Evolutionary conservation across 2,113 vertebrate species (phyloP).

Genomic region (Bostrychus sinensis): DNA sequence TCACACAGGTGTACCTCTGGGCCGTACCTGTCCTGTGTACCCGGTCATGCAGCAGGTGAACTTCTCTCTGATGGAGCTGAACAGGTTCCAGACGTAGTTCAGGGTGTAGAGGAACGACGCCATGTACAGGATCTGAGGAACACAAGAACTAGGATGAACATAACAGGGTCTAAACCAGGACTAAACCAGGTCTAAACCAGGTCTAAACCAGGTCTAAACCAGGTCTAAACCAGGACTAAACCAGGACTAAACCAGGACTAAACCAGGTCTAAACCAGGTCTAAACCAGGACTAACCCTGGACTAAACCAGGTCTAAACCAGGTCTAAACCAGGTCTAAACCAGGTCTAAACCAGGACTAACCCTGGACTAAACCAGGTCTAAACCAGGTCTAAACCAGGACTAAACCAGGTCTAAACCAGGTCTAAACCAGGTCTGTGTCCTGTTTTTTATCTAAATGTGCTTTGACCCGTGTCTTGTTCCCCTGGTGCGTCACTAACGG

Average conservation of each 20-base stretch:
- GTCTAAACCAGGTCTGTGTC: neutral
- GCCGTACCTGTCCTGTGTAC: no score
- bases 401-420: neutral
- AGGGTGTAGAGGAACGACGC: slow-evolving; percentile 88
- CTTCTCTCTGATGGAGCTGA: slow-evolving; percentile 78
- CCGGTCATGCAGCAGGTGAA: slow-evolving; percentile 64
- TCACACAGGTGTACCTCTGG: no score
- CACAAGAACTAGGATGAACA: no score
- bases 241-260: no score
- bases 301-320: neutral
- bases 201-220: no score
- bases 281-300: no score
- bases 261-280: no score
- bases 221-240: no score
- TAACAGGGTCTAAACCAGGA: no score
- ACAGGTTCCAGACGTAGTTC: slow-evolving; percentile 88
- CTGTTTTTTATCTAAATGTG: no score
- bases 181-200: no score
- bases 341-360: neutral
- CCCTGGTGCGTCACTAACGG: neutral
- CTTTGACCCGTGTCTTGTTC: neutral
- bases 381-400: neutral
- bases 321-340: neutral
- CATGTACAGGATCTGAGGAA: slow-evolving; percentile 84
- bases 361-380: no score